These are phyloP conservation scores for Amphiura filiformis DNA, from an alignment of 35 echinoderm and acorn worm genomes.

Conservation along the genomic window DNA sequence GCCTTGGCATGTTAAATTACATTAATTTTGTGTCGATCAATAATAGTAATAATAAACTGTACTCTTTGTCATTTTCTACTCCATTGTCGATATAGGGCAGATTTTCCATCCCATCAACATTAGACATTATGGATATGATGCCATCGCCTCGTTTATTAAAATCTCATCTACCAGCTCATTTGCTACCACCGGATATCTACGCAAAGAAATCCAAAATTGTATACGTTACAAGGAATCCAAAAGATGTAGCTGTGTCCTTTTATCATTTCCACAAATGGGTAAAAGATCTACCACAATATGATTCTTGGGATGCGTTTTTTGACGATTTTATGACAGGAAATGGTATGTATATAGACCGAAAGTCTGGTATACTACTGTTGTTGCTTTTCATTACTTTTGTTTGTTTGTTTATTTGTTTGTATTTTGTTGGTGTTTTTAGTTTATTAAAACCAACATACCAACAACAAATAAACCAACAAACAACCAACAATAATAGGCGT, in stretches of 20 bases:
- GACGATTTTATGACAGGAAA: constrained; percentile 1
- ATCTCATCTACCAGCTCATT: constrained; percentile 10
- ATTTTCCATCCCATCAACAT: not conserved
- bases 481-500: too few relatives aligned
- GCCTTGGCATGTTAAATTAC: not conserved
- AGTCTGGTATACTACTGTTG: too few relatives aligned
- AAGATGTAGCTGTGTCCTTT: constrained; percentile 14
- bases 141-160: constrained; percentile 19
- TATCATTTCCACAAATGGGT: not conserved
- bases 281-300: not conserved
- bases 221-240: constrained; percentile 20
- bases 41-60: not conserved
- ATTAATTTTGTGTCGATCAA: not conserved
- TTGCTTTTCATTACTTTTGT: too few relatives aligned
- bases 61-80: not conserved
- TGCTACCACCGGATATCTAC: constrained; percentile 15
- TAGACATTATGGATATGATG: not conserved
- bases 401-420: too few relatives aligned
- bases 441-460: too few relatives aligned
- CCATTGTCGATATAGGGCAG: not conserved
- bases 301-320: constrained; percentile 6
- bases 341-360: too few relatives aligned
- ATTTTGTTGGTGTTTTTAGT: too few relatives aligned
- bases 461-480: too few relatives aligned
- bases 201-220: constrained; percentile 16